Evolutionary conservation across 2,797 vertebrate genomes (phyloP).

Genomic region (Micromesistius poutassou): DNA sequence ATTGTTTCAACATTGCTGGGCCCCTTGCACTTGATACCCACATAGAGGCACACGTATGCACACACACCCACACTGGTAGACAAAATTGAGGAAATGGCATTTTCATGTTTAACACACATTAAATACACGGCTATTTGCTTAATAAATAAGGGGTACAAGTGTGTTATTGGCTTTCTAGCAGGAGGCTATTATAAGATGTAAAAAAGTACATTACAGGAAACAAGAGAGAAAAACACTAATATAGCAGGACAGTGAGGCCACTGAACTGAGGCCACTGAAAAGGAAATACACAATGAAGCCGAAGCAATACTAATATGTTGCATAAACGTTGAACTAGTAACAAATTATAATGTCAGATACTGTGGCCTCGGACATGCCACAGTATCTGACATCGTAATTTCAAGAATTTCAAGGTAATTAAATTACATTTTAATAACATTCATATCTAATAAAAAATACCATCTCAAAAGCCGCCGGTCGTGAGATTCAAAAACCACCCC

Average conservation of each 20-base stretch:
- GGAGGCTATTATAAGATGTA: background rate
- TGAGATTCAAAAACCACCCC: conserved; percentile 1
- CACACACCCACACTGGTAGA: background rate
- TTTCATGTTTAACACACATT: background rate
- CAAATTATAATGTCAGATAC: background rate
- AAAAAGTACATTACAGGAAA: background rate
- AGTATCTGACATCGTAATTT: background rate
- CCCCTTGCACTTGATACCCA: background rate
- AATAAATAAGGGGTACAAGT: background rate
- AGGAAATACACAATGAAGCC: background rate
- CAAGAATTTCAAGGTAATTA: background rate
- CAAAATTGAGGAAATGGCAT: background rate
- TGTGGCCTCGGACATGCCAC: background rate
- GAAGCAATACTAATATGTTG: background rate
- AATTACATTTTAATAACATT: background rate
- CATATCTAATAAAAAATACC: background rate
- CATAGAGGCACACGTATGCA: background rate
- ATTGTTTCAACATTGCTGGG: background rate
- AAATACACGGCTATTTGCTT: background rate
- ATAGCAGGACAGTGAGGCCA: background rate
- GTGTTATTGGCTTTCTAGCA: background rate
- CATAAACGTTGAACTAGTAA: background rate
- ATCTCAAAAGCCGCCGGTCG: background rate
- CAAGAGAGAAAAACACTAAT: background rate
- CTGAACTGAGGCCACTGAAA: background rate